phyloP scores from a whole-genome alignment of 2,113 vertebrate species.

The Heterocephalus glaber region DNA sequence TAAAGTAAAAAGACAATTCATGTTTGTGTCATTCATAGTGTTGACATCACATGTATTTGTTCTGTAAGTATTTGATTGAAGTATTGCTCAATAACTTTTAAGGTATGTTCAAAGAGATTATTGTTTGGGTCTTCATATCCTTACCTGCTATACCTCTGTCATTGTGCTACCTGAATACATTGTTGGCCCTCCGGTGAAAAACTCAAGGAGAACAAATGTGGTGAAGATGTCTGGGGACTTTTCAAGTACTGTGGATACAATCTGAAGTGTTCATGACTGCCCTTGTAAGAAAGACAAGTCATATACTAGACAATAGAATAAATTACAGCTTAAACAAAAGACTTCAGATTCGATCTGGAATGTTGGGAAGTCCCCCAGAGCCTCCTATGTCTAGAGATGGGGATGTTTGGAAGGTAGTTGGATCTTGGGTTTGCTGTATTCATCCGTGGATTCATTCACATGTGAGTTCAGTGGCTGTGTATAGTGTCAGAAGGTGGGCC shows the following conservation, averaged over 20 bases:
- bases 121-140: not conserved
- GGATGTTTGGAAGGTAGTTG: not conserved
- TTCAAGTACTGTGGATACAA: not conserved
- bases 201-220: not conserved
- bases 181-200: not conserved
- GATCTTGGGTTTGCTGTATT: not conserved
- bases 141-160: rapidly evolving
- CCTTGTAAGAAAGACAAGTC: not conserved
- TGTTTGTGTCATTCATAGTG: not conserved
- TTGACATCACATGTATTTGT: not conserved
- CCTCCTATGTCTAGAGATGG: not conserved
- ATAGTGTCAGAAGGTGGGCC: not conserved
- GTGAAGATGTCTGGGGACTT: not conserved
- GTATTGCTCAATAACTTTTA: not conserved
- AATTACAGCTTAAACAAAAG: not conserved
- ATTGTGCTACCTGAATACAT: not conserved
- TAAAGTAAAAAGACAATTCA: not conserved
- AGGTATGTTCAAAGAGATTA: not conserved
- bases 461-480: not conserved
- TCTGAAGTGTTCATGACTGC: not conserved
- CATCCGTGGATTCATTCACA: not conserved
- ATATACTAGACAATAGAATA: not conserved
- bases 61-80: not conserved
- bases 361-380: too few species aligned
- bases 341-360: not conserved